Conservation (phyloP, 2,888 invertebrate genomes). For the Plebejus anna region DNA sequence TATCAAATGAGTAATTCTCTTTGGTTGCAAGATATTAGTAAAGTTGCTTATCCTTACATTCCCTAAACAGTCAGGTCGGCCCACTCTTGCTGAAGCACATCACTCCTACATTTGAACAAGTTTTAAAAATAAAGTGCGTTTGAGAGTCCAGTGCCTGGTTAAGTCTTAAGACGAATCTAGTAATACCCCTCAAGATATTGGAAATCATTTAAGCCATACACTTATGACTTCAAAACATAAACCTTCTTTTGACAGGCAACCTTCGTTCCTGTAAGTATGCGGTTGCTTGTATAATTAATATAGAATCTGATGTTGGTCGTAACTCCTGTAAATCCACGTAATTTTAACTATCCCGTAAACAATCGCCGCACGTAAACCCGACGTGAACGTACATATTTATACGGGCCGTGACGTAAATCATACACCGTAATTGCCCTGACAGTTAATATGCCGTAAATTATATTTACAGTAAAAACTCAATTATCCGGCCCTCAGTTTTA, state of each 20-base stretch:
- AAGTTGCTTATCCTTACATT: too few species aligned
- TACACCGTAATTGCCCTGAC: not conserved
- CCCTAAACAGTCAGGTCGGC: too few species aligned
- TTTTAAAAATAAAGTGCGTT: not conserved
- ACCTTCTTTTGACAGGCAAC: not conserved
- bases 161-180: not conserved
- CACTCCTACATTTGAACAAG: not conserved
- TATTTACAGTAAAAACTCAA: not conserved
- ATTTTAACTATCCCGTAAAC: slow-evolving; percentile 20
- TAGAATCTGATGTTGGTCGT: not conserved
- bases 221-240: not conserved
- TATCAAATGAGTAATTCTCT: too few species aligned
- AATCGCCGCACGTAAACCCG: slow-evolving; percentile 11
- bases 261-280: not conserved
- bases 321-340: not conserved
- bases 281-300: not conserved
- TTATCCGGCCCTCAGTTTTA: too few species aligned
- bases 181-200: too few species aligned
- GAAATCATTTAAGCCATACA: too few species aligned
- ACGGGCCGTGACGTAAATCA: slow-evolving; percentile 20
- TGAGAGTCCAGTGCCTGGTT: not conserved
- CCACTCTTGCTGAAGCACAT: not conserved
- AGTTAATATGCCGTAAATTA: not conserved
- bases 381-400: not conserved
- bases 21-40: too few species aligned